phyloP scores from a whole-genome alignment of 2,888 invertebrate genomes.

The Mactromeris polynyma region DNA sequence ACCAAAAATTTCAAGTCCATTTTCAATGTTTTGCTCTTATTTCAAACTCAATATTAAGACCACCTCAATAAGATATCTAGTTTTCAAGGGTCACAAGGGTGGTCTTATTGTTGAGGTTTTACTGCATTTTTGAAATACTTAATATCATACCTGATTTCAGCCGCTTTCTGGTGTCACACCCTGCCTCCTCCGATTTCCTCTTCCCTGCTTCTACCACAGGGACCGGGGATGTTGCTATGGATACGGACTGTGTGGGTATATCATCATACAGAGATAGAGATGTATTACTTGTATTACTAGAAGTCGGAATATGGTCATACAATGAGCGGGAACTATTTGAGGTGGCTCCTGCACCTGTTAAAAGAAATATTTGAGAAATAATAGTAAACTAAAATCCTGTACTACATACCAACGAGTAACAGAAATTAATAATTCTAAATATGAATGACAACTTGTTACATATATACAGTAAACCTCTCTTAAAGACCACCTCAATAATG shows the following conservation, averaged over 20 bases:
- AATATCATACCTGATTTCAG: slow-evolving; percentile 34
- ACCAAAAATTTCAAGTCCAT: no score
- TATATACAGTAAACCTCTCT: not conserved
- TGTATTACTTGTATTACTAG: not conserved
- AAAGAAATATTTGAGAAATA: not conserved
- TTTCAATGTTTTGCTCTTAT: no score
- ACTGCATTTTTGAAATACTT: no score
- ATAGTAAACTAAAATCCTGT: not conserved
- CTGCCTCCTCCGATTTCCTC: slow-evolving; percentile 35
- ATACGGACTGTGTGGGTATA: slow-evolving; percentile 43
- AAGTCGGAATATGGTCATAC: not conserved
- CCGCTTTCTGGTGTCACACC: slow-evolving; percentile 35
- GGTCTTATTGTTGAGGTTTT: no score
- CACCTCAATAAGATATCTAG: no score
- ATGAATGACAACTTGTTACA: not conserved
- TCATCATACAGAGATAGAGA: slow-evolving; percentile 50
- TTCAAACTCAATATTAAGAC: no score
- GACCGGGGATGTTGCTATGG: not conserved
- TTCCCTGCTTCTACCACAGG: slow-evolving; percentile 8
- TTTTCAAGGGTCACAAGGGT: no score
- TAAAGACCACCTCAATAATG: no score
- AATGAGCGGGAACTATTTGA: not conserved
- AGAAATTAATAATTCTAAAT: not conserved
- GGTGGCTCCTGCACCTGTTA: not conserved
- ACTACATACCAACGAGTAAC: not conserved